Base-by-base conservation (phyloP, 2,797 vertebrate genomes). In the Myotis daubentonii region DNA sequence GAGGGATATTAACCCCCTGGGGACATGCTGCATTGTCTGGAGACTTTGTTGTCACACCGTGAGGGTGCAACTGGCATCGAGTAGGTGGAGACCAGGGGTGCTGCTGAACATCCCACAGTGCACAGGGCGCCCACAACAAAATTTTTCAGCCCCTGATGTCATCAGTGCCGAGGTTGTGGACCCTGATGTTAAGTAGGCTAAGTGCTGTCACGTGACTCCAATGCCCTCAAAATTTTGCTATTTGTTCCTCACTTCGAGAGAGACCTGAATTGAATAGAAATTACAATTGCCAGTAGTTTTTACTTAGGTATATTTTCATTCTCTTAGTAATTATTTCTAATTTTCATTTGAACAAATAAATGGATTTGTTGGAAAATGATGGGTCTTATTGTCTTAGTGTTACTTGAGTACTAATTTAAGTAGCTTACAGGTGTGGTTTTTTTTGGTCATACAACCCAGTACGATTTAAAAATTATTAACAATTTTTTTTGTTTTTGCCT, bases 401-500 rank as follows among this genome's bases (percentile, higher is more conserved):
- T 62, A 23, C 8, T n/a, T 71, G 62, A n/a, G 15, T 72, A 81
- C 51, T 91, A 44, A 28, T 84, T 55, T 53, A 55, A 80, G 12
- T 68, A 23, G 62, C 33, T 76, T 62, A 23, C 0, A 1, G 80
- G 36, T 47, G 60, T 47, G 33, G 22, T 23, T 25, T 41, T 51
- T 60, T 57, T 70, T 60, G 36, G n/a, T 80, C n/a, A 53, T n/a
- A 33, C n/a, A 68, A 68, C 41, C 20, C 17, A 62, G 9, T 60
- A 33, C 25, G 28, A 62, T 68, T 84, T 78, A 17, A 36, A 79
- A 80, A 87, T 82, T 72, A 30, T 38, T 87, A 80, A 92, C 20
- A 49, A 19, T 62, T 20, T 92, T 96, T 96, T 44, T 98, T 4
- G 98, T 5, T 79, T 98, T 13, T 94, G 94, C 95, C 96, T 92